Base-by-base conservation (phyloP, 2,888 invertebrate species). In the Podabrus alpinus region DNA sequence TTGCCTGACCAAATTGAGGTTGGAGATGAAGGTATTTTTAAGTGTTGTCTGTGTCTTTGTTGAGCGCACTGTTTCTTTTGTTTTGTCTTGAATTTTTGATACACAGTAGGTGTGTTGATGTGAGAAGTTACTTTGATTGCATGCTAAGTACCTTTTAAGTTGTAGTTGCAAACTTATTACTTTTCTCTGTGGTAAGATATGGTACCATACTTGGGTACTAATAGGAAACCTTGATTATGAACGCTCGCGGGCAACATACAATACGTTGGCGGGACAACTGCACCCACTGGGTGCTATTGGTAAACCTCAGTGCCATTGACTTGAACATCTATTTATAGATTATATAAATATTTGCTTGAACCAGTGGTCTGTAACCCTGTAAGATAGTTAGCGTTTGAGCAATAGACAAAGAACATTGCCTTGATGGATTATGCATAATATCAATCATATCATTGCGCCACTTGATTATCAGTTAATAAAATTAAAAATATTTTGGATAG, bases 11-110 rank as follows among this genome's bases (percentile, higher is more conserved):
- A 91, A 75, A 92, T 95, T 73, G 86, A 87, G 10, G 87, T 91
- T 71, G 92, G 93, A 68, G 92, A 94, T 80, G 96, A 96, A 92
- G 95, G 94, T 93, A 89, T 25, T 59, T 59, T 24, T 16, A n/a
- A 59, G 29, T 29, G 29, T 29, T 29, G 29, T 13, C 29, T 29
- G 29, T 11, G 4, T 29, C 29, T 29, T 13, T 3, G 13, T 29
- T 13, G 13, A 29, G 13, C 3, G 13, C 29, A 29, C 29, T 29
- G n/a, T 29, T 29, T 29, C 13, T 29, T 29, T 29, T 29, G 29
- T 5, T 29, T 29, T 29, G 29, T 5, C 29, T 13, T 13, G 13
- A 29, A 1, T 29, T 29, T 25, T 25, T 10, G 10, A 10, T 13
- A 29, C 3, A 5, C 1, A 13, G 13, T 13, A 5, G n/a, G n/a